phyloP scores from a whole-genome alignment of 2,797 vertebrate genomes.

The Trematomus bernacchii region DNA sequence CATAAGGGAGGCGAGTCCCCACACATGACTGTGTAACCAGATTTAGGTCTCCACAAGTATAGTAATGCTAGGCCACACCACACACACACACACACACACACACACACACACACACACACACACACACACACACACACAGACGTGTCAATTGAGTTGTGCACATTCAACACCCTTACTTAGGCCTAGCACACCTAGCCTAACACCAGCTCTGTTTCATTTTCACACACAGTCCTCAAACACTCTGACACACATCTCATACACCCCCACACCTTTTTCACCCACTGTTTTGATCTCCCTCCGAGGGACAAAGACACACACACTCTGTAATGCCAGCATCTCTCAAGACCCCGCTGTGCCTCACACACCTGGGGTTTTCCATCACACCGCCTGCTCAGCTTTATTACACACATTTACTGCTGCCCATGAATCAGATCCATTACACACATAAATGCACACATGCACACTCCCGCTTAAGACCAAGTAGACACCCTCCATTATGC shows the following conservation, averaged over 20 bases:
- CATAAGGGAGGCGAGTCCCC: no score
- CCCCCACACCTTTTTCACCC: slow-evolving; percentile 15
- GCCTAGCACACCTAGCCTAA: slow-evolving; percentile 23
- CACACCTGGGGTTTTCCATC: slow-evolving; percentile 71
- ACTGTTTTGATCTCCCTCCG: slow-evolving; percentile 54
- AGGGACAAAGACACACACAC: slow-evolving; percentile 52
- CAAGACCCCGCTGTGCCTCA: slow-evolving; percentile 53
- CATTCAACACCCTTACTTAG: slow-evolving; percentile 21
- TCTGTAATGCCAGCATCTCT: slow-evolving; percentile 42
- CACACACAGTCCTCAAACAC: slow-evolving; percentile 40
- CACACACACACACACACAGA: not conserved
- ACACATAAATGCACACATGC: slow-evolving; percentile 29
- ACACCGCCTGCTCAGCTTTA: slow-evolving; percentile 61
- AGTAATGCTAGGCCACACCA: no score
- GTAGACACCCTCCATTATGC: slow-evolving; percentile 17
- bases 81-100: not conserved
- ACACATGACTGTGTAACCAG: no score
- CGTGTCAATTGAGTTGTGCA: slow-evolving; percentile 8
- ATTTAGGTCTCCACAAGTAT: no score
- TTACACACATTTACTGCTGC: slow-evolving; percentile 62
- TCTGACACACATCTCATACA: slow-evolving; percentile 44
- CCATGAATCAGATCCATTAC: slow-evolving; percentile 61
- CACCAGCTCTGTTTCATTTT: slow-evolving; percentile 52
- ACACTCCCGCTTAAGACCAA: slow-evolving; percentile 14
- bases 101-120: not conserved